Evolutionary conservation across 2,797 vertebrate species (phyloP), one percentile per base, ranked within the genome.

Genomic region (Muraenolepis orangiensis): DNA sequence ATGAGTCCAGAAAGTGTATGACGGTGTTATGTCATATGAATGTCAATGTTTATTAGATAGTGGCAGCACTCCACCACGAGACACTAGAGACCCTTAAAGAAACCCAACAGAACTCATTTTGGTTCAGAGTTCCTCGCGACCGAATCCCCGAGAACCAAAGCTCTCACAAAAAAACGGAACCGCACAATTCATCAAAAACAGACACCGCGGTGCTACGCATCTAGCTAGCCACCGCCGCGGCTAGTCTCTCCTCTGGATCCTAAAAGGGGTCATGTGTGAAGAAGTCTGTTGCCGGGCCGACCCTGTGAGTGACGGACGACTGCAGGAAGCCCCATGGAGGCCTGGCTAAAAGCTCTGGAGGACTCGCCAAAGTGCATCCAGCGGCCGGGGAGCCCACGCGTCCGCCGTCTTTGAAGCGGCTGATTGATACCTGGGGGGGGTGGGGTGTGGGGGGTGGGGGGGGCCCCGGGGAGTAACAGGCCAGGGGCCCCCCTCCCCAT

Each of bases 401-500:
- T 46, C 12, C 61, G 57, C 57, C 57, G 2, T 61, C 82, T 92
- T 89, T 89, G 80, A 91, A 85, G 80, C 80, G 75, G 78, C 69
- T 85, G 84, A 92, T 78, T 82, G 77, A 88, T 76, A 46, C 40
- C 40, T 11, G 72, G 66, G 78, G 23, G 8, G n/a, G n/a, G n/a
- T n/a, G n/a, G n/a, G n/a, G n/a, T n/a, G n/a, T n/a, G n/a, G n/a
- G n/a, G n/a, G n/a, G n/a, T n/a, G n/a, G n/a, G n/a, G n/a, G n/a
- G n/a, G n/a, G n/a, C n/a, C n/a, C 57, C 72, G 81, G 75, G 71
- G 76, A 83, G 74, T 64, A 71, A 29, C 71, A 61, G 79, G 72
- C n/a, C n/a, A 84, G 69, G 74, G 64, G 74, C 66, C 68, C 46
- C 67, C 1, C 36, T 10, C 36, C 4, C 36, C 36, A 26, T 64